phyloP scores from a whole-genome alignment of 2,113 vertebrate genomes.

The Notiomystis cincta region DNA sequence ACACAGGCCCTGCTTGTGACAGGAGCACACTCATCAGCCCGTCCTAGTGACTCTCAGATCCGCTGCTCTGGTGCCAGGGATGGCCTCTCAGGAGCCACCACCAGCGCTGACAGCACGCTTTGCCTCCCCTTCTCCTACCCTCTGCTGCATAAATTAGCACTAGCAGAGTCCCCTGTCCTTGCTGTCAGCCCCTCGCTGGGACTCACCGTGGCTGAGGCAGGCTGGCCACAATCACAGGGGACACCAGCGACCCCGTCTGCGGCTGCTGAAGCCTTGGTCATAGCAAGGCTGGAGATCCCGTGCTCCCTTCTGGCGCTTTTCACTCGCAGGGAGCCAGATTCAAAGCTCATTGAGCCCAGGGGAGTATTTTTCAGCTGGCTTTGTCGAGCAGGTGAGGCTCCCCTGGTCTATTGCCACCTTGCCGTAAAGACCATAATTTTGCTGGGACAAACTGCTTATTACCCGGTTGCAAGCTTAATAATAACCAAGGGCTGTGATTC shows the following conservation, averaged over 20 bases:
- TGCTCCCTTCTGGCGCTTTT: background rate
- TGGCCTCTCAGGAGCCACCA: background rate
- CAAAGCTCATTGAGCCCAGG: background rate
- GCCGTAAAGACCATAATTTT: background rate
- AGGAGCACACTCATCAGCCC: background rate
- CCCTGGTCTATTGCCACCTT: background rate
- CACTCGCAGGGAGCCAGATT: background rate
- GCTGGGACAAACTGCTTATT: conserved; percentile 40
- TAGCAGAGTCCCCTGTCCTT: background rate
- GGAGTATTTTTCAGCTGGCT: background rate
- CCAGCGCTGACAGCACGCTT: accelerated
- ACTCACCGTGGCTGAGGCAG: background rate
- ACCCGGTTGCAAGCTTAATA: background rate
- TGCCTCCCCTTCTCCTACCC: background rate
- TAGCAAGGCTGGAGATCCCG: background rate
- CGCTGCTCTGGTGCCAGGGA: background rate
- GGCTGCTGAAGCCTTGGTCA: background rate
- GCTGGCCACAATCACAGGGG: background rate
- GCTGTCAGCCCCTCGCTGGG: background rate
- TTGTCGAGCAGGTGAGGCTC: background rate
- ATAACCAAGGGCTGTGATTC: conserved; percentile 9
- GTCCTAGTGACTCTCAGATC: background rate
- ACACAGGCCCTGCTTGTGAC: background rate
- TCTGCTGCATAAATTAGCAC: background rate
- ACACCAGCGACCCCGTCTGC: background rate